These are phyloP conservation scores for Pristionchus entomophagus DNA, from an alignment of 2,888 invertebrate genomes.

Conservation along the genomic window DNA sequence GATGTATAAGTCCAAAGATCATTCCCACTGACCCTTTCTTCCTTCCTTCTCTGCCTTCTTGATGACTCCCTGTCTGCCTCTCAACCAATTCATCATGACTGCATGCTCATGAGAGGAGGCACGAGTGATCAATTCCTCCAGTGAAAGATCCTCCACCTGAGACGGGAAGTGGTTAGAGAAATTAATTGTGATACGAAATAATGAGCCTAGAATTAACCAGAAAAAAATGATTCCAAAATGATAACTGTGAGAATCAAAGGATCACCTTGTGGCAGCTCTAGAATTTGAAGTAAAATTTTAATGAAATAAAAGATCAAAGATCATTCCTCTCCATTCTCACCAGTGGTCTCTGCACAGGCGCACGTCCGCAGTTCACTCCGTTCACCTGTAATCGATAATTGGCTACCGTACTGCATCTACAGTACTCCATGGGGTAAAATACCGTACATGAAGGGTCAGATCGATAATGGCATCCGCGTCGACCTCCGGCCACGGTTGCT, in stretches of 20 bases:
- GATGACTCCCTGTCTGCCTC: neutral
- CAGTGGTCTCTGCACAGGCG: constrained; percentile 54
- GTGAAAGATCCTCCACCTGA: constrained; percentile 43
- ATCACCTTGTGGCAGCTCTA: no score
- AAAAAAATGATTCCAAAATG: no score
- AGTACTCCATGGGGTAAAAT: neutral
- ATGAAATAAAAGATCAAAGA: neutral
- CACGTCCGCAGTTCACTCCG: constrained; percentile 64
- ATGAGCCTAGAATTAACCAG: neutral
- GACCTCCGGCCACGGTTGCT: constrained; percentile 68
- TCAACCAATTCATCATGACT: constrained; percentile 52
- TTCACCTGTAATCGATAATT: constrained; percentile 57
- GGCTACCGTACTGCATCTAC: neutral
- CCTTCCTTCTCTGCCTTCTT: neutral
- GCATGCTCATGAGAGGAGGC: constrained; percentile 52
- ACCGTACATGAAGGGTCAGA: constrained; percentile 54
- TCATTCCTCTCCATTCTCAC: constrained; percentile 13
- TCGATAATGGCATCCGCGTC: constrained; percentile 69
- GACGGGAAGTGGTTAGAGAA: neutral
- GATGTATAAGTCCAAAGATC: no score
- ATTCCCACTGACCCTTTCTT: neutral
- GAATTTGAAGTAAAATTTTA: neutral
- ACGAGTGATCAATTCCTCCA: constrained; percentile 52
- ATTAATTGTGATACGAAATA: neutral
- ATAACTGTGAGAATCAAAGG: no score